These are phyloP conservation scores for Takifugu ocellatus DNA, from an alignment of 2,797 vertebrate genomes.

Conservation along the genomic window DNA sequence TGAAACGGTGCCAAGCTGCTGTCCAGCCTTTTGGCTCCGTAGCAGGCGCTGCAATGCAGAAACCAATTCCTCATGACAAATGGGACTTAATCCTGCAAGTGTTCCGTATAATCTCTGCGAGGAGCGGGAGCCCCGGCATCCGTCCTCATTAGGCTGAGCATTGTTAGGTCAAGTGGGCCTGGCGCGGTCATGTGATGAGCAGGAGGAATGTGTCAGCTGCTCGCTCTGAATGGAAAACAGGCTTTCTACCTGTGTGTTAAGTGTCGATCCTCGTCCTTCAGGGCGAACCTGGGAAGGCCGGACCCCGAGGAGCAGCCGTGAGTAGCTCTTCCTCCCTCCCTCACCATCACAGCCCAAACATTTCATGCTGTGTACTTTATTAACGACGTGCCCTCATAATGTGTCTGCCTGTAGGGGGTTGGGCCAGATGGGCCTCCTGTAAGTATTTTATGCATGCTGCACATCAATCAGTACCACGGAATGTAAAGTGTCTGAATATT, in stretches of 20 bases:
- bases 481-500: neutral
- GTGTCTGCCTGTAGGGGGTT: slow-evolving; percentile 79
- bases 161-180: slow-evolving; percentile 55
- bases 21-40: slow-evolving; percentile 47
- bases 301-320: slow-evolving; percentile 88
- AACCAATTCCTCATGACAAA: slow-evolving; percentile 76
- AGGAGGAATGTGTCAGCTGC: slow-evolving; percentile 54
- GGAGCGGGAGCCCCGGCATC: slow-evolving; percentile 53
- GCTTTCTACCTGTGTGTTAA: slow-evolving; percentile 18
- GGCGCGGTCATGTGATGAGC: slow-evolving; percentile 65
- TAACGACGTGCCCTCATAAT: no score
- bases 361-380: no score
- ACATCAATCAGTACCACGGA: neutral
- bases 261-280: slow-evolving; percentile 52
- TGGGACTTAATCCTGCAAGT: slow-evolving; percentile 74
- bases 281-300: slow-evolving; percentile 91
- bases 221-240: slow-evolving; percentile 2
- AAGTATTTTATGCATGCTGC: slow-evolving; percentile 65
- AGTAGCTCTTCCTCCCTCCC: slow-evolving; percentile 60
- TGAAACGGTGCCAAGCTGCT: slow-evolving; percentile 58
- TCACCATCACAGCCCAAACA: neutral
- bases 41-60: slow-evolving; percentile 51
- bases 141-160: slow-evolving; percentile 67
- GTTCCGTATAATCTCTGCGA: slow-evolving; percentile 68
- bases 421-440: slow-evolving; percentile 87